Evolutionary conservation across 2,113 vertebrate species (phyloP).

Genomic region (Neofelis nebulosa): DNA sequence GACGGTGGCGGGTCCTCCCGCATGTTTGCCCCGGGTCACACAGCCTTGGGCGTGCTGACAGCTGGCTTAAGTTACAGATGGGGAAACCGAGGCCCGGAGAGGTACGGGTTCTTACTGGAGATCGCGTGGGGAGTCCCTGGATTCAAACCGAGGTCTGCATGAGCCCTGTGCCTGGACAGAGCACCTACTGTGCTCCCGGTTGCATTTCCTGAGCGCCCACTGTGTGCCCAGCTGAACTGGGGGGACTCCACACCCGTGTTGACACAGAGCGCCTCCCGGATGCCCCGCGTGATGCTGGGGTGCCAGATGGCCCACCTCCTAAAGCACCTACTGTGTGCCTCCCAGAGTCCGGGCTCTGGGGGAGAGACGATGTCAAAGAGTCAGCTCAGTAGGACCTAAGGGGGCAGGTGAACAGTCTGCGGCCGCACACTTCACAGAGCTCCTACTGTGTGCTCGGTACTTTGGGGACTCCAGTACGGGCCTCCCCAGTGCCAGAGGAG

Average conservation of each 20-base stretch:
- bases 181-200: not conserved
- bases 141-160: not conserved
- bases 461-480: not conserved
- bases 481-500: rapidly evolving
- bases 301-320: not conserved
- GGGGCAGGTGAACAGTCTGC: not conserved
- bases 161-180: not conserved
- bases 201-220: not conserved
- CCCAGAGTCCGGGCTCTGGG: rapidly evolving
- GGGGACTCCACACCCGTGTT: not conserved
- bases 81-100: not conserved
- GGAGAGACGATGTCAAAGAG: not conserved
- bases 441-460: not conserved
- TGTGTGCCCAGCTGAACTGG: not conserved
- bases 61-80: not conserved
- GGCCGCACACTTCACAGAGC: too few relatives aligned
- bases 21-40: not conserved
- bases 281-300: not conserved
- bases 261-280: not conserved
- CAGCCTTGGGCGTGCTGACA: not conserved
- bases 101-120: not conserved
- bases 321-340: not conserved
- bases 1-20: not conserved
- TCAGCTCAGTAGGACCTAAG: not conserved
- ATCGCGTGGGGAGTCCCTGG: not conserved